A percentile compares a stretch with the other conserved stretches of the same genome.
Evolutionary conservation across 2,888 invertebrate species (phyloP).

Genomic region (Gymnocheta viridis): DNA sequence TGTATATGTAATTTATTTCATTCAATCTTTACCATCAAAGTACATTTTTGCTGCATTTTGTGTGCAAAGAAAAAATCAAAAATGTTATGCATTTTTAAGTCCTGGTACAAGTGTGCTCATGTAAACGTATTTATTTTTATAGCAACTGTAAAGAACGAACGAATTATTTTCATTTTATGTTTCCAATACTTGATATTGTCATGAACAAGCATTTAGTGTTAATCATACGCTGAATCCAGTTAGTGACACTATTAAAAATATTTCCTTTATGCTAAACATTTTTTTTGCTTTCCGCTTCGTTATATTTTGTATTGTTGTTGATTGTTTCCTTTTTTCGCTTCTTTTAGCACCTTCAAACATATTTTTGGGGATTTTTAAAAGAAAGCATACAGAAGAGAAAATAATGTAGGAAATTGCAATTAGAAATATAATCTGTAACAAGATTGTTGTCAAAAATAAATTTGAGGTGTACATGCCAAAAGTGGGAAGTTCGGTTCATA

Average conservation of each 20-base stretch:
- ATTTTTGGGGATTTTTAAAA: neutral
- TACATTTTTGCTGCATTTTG: conserved; percentile 8
- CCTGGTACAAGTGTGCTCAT: neutral
- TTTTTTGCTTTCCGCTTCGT: conserved; percentile 14
- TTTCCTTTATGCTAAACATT: conserved; percentile 55
- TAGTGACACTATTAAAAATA: conserved; percentile 66
- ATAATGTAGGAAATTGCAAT: no score
- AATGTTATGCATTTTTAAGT: conserved; percentile 55
- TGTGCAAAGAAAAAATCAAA: neutral
- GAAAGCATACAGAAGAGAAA: no score
- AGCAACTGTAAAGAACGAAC: conserved; percentile 36
- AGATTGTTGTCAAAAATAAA: no score
- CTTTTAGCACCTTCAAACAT: conserved; percentile 6
- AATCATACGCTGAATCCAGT: conserved; percentile 69
- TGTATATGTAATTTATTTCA: conserved; percentile 1
- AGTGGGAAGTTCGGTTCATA: neutral
- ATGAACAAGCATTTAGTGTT: conserved; percentile 63
- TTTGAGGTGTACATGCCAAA: no score
- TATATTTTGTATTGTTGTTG: neutral
- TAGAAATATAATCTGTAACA: no score
- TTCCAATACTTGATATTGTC: conserved; percentile 40
- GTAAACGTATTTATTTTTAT: conserved; percentile 31
- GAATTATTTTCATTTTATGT: conserved; percentile 39
- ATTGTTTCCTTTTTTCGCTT: conserved; percentile 19
- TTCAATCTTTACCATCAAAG: conserved; percentile 40